Percentiles rank a stretch among this genome's conserved stretches.
These are phyloP conservation scores for Lomographa bimaculata DNA, from an alignment of 2,888 invertebrate species.

Conservation along the genomic window DNA sequence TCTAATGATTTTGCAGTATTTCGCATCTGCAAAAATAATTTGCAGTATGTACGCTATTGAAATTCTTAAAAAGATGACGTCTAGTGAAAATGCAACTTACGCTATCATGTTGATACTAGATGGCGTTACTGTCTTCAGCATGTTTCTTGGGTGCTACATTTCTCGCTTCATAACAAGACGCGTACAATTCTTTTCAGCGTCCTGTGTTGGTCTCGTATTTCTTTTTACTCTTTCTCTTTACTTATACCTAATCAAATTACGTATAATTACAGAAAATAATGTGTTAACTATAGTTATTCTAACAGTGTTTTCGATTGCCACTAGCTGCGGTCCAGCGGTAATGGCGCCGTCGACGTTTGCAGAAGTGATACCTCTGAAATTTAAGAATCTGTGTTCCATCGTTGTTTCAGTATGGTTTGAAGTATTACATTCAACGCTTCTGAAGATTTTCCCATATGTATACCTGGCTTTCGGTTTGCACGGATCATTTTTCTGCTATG, in stretches of 20 bases:
- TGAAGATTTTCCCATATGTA: constrained; percentile 26
- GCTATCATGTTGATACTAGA: constrained; percentile 39
- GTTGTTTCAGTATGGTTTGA: constrained; percentile 15
- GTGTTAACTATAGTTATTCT: constrained; percentile 4
- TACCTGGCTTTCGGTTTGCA: constrained; percentile 24
- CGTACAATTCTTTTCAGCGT: constrained; percentile 1
- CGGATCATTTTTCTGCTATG: constrained; percentile 35
- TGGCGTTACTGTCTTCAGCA: constrained; percentile 33
- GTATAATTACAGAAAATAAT: not conserved
- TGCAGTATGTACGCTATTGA: constrained; percentile 36
- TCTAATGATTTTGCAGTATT: constrained; percentile 28
- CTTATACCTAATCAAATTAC: constrained; percentile 5
- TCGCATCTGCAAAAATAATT: constrained; percentile 37
- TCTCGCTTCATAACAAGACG: constrained; percentile 24
- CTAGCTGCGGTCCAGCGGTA: constrained; percentile 10
- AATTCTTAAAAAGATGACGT: constrained; percentile 35
- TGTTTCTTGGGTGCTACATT: constrained; percentile 31
- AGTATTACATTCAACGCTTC: constrained; percentile 12
- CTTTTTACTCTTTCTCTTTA: constrained; percentile 1
- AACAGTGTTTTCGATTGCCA: constrained; percentile 2
- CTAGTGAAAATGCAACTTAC: constrained; percentile 33
- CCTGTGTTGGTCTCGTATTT: constrained; percentile 1
- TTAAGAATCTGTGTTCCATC: constrained; percentile 15
- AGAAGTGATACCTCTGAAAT: constrained; percentile 18
- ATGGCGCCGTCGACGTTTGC: constrained; percentile 19